These are phyloP conservation scores for Eunapius fragilis DNA, from an alignment of 37 sponge, comb jelly and placozoan species.

Conservation along the genomic window DNA sequence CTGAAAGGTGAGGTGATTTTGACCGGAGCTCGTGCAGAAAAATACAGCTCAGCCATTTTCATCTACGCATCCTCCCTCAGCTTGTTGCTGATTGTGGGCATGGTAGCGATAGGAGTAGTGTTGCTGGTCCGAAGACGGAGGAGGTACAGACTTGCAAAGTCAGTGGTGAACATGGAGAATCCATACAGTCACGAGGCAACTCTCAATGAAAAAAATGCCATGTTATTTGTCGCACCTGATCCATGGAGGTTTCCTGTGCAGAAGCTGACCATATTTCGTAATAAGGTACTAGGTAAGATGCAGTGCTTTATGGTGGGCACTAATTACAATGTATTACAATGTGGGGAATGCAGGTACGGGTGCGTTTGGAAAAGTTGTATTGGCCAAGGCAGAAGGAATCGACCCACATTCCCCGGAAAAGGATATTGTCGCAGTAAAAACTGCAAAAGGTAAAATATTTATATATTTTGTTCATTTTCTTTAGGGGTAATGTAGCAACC, in stretches of 20 bases:
- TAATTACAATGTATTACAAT: background rate
- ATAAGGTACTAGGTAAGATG: background rate
- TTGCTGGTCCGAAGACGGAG: background rate
- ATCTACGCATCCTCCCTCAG: background rate
- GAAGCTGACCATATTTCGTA: background rate
- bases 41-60: background rate
- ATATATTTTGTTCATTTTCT: background rate
- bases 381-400: slow-evolving; percentile 42
- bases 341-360: slow-evolving; percentile 17
- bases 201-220: background rate
- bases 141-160: background rate
- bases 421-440: slow-evolving; percentile 56
- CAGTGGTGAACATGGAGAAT: background rate
- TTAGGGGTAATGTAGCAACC: background rate
- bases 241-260: background rate
- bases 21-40: background rate
- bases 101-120: background rate
- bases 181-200: background rate
- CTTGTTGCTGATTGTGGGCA: background rate
- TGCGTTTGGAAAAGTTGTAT: slow-evolving; percentile 41
- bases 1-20: background rate
- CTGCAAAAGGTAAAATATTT: slow-evolving; percentile 1
- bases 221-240: background rate
- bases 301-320: background rate
- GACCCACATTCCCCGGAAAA: slow-evolving; percentile 3